These are phyloP conservation scores for Alviniconcha marisindica DNA, from an alignment of 1,140 invertebrate genomes.

Conservation along the genomic window DNA sequence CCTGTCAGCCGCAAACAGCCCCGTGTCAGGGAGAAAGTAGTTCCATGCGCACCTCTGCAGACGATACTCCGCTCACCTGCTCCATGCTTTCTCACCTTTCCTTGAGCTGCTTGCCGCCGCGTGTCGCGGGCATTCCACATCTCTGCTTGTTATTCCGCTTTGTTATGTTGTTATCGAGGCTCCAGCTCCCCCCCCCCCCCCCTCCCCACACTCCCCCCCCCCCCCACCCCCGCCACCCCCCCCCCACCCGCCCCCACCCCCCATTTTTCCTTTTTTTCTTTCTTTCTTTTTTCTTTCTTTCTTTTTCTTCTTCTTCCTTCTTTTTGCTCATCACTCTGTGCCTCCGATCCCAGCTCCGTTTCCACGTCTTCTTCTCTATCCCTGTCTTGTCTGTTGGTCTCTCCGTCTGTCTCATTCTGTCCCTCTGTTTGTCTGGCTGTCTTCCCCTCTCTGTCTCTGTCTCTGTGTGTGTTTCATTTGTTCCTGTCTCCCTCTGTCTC, in stretches of 20 bases:
- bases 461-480: no score
- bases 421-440: no score
- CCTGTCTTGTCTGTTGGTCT: no score
- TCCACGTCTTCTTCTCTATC: background rate
- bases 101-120: background rate
- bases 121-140: background rate
- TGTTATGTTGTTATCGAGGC: slow-evolving; percentile 3
- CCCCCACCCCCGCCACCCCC: background rate
- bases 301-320: background rate
- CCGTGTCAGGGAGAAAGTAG: slow-evolving; percentile 15
- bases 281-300: background rate
- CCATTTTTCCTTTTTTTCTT: background rate
- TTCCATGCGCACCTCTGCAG: slow-evolving; percentile 7
- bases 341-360: no score
- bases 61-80: slow-evolving; percentile 23
- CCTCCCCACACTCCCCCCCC: background rate
- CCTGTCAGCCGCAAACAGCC: slow-evolving; percentile 17
- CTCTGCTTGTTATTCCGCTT: background rate
- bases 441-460: no score
- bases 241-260: background rate
- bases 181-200: background rate
- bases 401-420: background rate
- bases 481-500: no score
- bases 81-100: slow-evolving; percentile 24
- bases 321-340: background rate